These are phyloP conservation scores for Cariama cristata DNA, from an alignment of 2,113 vertebrate genomes.

Conservation along the genomic window DNA sequence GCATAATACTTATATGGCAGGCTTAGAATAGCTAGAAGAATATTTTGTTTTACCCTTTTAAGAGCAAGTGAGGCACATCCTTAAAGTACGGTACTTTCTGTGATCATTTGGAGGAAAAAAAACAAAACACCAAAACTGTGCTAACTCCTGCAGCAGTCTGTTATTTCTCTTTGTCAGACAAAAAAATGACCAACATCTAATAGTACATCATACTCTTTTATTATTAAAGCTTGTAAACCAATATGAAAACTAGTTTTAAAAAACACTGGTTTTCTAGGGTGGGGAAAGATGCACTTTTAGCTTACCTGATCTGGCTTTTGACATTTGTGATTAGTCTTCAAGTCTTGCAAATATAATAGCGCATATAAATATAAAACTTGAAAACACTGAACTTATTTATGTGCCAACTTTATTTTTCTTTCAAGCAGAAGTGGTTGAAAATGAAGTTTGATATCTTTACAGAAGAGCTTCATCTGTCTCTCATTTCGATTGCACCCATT, in stretches of 20 bases:
- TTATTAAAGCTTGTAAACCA: conserved; percentile 24
- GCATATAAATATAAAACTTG: not conserved
- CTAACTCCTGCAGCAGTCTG: conserved; percentile 39
- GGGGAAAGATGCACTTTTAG: not conserved
- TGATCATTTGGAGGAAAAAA: conserved; percentile 66
- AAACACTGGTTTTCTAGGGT: not conserved
- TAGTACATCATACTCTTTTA: not conserved
- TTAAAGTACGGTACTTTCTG: conserved; percentile 53
- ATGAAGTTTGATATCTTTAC: not conserved
- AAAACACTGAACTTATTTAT: not conserved
- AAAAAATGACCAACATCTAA: conserved; percentile 37
- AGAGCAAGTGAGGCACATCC: conserved; percentile 52
- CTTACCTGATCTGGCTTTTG: not conserved
- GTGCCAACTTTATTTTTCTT: not conserved
- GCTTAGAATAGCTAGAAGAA: conserved; percentile 63
- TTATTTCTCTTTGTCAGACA: conserved; percentile 26
- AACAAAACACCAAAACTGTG: conserved; percentile 6
- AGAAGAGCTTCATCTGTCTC: not conserved
- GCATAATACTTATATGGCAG: conserved; percentile 80
- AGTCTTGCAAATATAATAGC: not conserved
- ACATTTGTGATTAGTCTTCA: not conserved
- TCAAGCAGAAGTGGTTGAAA: not conserved
- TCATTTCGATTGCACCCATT: accelerated
- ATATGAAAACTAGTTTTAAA: conserved; percentile 2
- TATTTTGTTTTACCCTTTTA: conserved; percentile 67